Evolutionary conservation across 2,888 invertebrate species (phyloP).

Genomic region (Meganola albula): DNA sequence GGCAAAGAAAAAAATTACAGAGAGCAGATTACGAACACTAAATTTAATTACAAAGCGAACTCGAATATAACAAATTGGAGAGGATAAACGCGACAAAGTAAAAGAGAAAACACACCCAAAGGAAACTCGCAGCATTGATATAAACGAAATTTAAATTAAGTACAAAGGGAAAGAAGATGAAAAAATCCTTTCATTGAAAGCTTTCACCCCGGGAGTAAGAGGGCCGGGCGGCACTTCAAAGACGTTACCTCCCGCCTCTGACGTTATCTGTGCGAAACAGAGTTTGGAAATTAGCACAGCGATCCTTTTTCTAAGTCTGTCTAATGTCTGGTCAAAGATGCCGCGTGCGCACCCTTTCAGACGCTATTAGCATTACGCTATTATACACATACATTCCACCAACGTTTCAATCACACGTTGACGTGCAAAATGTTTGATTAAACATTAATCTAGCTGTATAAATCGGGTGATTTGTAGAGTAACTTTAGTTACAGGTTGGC

Average conservation of each 20-base stretch:
- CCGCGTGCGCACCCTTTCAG: slow-evolving; percentile 69
- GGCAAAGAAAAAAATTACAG: slow-evolving; percentile 52
- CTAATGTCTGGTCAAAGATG: slow-evolving; percentile 37
- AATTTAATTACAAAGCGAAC: slow-evolving; percentile 76
- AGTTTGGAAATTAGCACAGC: slow-evolving; percentile 73
- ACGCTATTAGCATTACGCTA: slow-evolving; percentile 62
- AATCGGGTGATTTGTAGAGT: too few species aligned
- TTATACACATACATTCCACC: too few species aligned
- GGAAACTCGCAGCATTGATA: slow-evolving; percentile 77
- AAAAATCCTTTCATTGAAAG: slow-evolving; percentile 78
- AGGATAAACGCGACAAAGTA: slow-evolving; percentile 78
- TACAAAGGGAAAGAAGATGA: slow-evolving; percentile 77
- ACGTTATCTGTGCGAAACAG: slow-evolving; percentile 73
- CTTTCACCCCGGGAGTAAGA: slow-evolving; percentile 73
- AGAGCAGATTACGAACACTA: slow-evolving; percentile 73
- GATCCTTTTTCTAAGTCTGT: slow-evolving; percentile 47
- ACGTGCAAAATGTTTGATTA: too few species aligned
- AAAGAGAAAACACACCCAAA: slow-evolving; percentile 75
- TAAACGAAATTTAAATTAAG: slow-evolving; percentile 79
- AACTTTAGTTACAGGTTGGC: too few species aligned
- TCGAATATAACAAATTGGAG: slow-evolving; percentile 75
- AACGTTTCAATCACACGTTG: too few species aligned
- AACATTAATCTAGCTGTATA: too few species aligned
- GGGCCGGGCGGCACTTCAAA: slow-evolving; percentile 76
- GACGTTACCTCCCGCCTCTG: slow-evolving; percentile 68